Conservation (phyloP, 2,888 invertebrate genomes). For the Dichetophora obliterata region DNA sequence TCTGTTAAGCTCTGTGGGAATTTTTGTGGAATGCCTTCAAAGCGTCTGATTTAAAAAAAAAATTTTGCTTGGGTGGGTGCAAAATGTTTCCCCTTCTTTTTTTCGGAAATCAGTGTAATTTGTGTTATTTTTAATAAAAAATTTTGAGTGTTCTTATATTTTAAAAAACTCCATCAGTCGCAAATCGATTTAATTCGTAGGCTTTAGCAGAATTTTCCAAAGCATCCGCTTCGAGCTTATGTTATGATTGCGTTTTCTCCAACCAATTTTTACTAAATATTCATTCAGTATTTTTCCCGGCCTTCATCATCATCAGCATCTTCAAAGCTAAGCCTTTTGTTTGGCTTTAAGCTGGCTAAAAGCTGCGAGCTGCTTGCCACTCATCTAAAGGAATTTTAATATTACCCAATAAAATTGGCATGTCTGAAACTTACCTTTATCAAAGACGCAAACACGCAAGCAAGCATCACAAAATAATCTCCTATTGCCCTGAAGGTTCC, state of each 20-base stretch:
- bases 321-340: slow-evolving; percentile 49
- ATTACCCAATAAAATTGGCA: slow-evolving; percentile 33
- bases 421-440: slow-evolving; percentile 3
- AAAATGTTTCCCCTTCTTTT: too few relatives aligned
- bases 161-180: neutral
- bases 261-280: neutral
- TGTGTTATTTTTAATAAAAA: neutral
- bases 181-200: neutral
- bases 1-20: slow-evolving; percentile 15
- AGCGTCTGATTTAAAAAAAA: too few relatives aligned
- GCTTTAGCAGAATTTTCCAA: neutral
- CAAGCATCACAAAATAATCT: neutral
- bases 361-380: slow-evolving; percentile 9
- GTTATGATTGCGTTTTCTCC: neutral
- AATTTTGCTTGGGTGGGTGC: too few relatives aligned
- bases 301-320: neutral
- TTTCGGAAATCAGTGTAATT: too few relatives aligned
- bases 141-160: neutral
- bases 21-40: neutral
- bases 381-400: slow-evolving; percentile 30
- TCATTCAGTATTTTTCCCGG: neutral
- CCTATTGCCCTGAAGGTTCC: too few relatives aligned
- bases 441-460: slow-evolving; percentile 4
- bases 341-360: slow-evolving; percentile 50
- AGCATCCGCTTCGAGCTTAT: too few relatives aligned